These are phyloP conservation scores for Aspidapion aeneum DNA, from an alignment of 2,888 invertebrate genomes.

Conservation along the genomic window DNA sequence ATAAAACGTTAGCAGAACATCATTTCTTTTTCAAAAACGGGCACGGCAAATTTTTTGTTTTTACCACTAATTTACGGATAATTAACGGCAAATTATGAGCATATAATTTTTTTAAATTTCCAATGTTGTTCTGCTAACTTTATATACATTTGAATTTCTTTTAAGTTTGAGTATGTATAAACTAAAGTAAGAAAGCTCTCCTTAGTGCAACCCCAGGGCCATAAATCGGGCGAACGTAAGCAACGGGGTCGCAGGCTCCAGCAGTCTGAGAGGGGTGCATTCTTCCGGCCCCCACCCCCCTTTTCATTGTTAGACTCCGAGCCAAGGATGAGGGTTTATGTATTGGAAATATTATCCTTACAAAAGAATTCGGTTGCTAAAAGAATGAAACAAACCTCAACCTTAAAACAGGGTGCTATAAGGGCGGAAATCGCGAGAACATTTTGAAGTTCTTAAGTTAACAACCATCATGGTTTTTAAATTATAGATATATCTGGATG, in stretches of 20 bases:
- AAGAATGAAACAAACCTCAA: not conserved
- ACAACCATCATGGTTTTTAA: constrained; percentile 31
- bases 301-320: constrained; percentile 26
- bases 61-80: too few species aligned
- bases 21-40: too few species aligned
- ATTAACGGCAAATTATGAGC: too few species aligned
- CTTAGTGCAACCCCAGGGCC: constrained; percentile 17
- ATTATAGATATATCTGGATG: constrained; percentile 28
- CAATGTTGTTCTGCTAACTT: too few species aligned
- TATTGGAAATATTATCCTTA: constrained; percentile 46
- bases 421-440: not conserved
- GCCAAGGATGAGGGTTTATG: constrained; percentile 46
- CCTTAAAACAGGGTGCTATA: not conserved
- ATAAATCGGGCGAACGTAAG: constrained; percentile 22
- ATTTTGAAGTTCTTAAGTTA: constrained; percentile 31
- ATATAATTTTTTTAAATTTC: too few species aligned
- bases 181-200: too few species aligned
- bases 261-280: constrained; percentile 18
- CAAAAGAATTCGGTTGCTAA: constrained; percentile 32
- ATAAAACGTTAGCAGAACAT: too few species aligned
- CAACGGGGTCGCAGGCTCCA: constrained; percentile 16
- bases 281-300: constrained; percentile 28
- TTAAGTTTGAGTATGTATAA: too few species aligned
- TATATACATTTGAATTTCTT: too few species aligned
- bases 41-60: too few species aligned